phyloP scores from a whole-genome alignment of 2,797 vertebrate genomes.

The Gallinago stenura region DNA sequence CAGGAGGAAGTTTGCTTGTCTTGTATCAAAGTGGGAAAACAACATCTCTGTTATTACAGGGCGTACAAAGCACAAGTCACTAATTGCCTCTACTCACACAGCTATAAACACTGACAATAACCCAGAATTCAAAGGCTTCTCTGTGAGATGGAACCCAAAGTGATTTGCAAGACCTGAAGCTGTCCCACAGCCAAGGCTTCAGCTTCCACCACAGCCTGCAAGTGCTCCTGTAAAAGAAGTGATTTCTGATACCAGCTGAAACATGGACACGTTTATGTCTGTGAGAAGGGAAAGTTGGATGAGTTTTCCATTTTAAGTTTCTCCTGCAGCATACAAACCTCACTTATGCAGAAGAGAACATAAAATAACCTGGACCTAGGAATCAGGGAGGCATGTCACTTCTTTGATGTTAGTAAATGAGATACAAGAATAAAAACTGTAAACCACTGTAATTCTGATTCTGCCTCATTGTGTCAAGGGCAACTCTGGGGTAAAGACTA shows the following conservation, averaged over 20 bases:
- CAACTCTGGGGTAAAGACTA: not conserved
- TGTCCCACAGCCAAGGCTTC: not conserved
- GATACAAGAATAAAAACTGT: not conserved
- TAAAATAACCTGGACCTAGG: not conserved
- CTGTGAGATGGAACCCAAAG: not conserved
- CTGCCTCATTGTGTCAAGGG: not conserved
- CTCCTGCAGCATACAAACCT: not conserved
- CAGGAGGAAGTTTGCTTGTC: not conserved
- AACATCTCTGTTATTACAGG: not conserved
- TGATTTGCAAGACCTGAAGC: not conserved
- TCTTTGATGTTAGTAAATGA: not conserved
- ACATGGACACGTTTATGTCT: accelerated
- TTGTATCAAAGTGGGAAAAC: not conserved
- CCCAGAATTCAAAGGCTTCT: not conserved
- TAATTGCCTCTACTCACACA: not conserved
- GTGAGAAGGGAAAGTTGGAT: not conserved
- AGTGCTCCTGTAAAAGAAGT: not conserved
- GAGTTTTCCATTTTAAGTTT: not conserved
- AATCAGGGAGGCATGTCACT: not conserved
- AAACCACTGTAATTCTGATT: not conserved
- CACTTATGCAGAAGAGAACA: not conserved
- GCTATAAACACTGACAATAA: not conserved
- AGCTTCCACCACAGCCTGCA: not conserved
- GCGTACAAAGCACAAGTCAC: not conserved
- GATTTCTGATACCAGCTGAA: not conserved